Conservation (phyloP, 2,113 vertebrate species). For the Nipponia nippon region DNA sequence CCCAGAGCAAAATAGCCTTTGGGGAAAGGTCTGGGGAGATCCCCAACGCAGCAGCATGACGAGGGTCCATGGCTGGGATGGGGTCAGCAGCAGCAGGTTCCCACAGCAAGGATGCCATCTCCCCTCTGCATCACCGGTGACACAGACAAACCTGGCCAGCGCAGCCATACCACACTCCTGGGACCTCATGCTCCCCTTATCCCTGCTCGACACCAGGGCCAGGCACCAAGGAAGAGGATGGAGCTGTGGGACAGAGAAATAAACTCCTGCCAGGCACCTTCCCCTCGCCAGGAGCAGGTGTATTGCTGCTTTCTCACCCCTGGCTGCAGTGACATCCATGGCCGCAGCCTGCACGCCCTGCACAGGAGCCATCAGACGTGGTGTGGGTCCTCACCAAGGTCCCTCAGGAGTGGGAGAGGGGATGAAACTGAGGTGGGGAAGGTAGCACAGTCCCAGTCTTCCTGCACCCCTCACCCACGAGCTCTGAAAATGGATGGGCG, state of each 20-base stretch:
- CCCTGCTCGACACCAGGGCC: background rate
- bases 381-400: background rate
- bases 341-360: background rate
- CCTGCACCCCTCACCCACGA: accelerated
- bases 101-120: background rate
- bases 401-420: background rate
- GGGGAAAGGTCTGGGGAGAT: background rate
- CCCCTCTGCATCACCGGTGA: accelerated
- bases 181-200: background rate
- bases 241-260: background rate
- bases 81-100: background rate
- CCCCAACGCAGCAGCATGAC: accelerated
- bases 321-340: accelerated
- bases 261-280: background rate
- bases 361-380: accelerated
- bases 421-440: background rate
- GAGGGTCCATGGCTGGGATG: background rate
- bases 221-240: background rate
- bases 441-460: background rate
- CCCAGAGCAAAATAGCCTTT: background rate
- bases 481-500: background rate
- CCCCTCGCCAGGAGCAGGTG: background rate
- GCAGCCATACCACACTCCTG: background rate
- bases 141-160: background rate
- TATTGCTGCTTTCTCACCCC: background rate